A percentile compares a stretch with the other conserved stretches of the same genome.
These are phyloP conservation scores for Chunga burmeisteri DNA, from an alignment of 2,113 vertebrate species.

Conservation along the genomic window DNA sequence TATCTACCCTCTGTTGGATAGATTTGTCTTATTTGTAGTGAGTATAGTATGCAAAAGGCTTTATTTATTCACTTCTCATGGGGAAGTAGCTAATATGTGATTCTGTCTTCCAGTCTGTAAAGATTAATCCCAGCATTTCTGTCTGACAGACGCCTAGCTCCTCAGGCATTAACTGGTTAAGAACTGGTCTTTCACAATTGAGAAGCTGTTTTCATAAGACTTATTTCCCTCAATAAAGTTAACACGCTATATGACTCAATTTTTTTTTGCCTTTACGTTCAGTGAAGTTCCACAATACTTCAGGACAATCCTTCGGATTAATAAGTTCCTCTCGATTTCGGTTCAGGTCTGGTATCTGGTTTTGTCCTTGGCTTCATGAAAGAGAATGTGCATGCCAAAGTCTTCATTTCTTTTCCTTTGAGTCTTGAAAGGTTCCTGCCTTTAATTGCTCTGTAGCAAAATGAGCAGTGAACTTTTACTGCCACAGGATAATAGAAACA, in stretches of 20 bases:
- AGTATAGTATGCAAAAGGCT: neutral
- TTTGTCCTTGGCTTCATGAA: neutral
- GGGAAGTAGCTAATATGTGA: neutral
- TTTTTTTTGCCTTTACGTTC: neutral
- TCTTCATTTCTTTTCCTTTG: neutral
- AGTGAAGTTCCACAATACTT: neutral
- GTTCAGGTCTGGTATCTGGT: neutral
- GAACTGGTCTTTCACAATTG: neutral
- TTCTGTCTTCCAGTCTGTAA: neutral
- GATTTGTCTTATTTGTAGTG: neutral
- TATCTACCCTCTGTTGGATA: neutral
- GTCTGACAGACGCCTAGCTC: neutral
- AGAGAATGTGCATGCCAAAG: neutral
- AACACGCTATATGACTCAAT: neutral
- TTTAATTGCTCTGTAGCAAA: slow-evolving; percentile 16
- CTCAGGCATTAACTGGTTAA: neutral
- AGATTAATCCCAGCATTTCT: neutral
- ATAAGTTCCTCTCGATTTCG: neutral
- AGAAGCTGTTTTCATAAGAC: neutral
- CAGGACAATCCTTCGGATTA: neutral
- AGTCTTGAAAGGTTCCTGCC: neutral
- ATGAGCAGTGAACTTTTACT: neutral
- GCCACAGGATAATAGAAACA: neutral
- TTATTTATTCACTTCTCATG: neutral
- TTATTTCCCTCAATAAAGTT: neutral